Evolutionary conservation across 2,888 invertebrate species (phyloP).

Genomic region (Drosophila sordidula): DNA sequence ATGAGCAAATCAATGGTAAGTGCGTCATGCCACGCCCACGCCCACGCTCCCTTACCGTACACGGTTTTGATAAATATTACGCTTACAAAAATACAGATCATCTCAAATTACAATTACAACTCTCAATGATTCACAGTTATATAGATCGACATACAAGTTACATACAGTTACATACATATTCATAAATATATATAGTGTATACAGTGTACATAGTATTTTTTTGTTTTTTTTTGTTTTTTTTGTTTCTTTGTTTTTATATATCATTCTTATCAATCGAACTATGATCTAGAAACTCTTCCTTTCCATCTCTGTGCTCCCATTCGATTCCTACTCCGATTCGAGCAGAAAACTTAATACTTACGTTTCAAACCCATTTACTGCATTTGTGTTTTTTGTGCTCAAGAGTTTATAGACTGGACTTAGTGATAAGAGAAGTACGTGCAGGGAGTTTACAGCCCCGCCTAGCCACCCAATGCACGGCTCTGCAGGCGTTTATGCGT

Average conservation of each 20-base stretch:
- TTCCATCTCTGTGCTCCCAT: conserved; percentile 11
- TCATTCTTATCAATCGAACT: conserved; percentile 33
- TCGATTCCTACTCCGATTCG: conserved; percentile 6
- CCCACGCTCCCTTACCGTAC: conserved; percentile 19
- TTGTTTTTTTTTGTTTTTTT: conserved; percentile 20
- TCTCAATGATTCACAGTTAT: conserved; percentile 73
- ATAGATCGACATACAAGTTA: conserved; percentile 60
- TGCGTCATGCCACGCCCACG: conserved; percentile 43
- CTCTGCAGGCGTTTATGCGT: conserved; percentile 7
- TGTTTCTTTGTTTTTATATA: conserved; percentile 3
- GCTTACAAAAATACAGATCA: conserved; percentile 80
- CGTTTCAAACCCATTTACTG: conserved; percentile 25
- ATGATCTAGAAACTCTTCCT: conserved; percentile 23
- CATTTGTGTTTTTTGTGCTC: conserved; percentile 38
- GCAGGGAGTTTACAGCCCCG: conserved; percentile 27
- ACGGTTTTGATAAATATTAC: conserved; percentile 58
- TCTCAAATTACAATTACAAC: conserved; percentile 70
- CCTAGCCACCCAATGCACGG: too few relatives aligned
- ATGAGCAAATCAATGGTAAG: conserved; percentile 70
- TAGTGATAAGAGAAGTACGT: conserved; percentile 11
- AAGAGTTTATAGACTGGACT: conserved; percentile 23
- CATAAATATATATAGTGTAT: conserved; percentile 58
- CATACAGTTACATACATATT: conserved; percentile 53
- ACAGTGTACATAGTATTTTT: conserved; percentile 46
- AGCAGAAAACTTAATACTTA: conserved; percentile 33